Evolutionary conservation across 2,113 vertebrate species (phyloP).

Genomic region (Poeciliopsis prolifica): DNA sequence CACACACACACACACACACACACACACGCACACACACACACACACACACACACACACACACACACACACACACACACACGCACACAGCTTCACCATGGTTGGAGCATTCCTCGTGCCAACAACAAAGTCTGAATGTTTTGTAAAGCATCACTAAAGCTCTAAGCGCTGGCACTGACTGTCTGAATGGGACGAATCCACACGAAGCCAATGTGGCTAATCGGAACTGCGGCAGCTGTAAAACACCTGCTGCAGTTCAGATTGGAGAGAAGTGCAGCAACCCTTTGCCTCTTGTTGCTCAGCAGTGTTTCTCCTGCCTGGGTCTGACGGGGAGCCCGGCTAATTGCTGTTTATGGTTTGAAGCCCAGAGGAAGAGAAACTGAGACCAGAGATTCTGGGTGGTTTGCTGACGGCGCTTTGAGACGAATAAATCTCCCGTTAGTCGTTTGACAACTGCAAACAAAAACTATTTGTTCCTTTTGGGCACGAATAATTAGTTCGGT

Average conservation of each 20-base stretch:
- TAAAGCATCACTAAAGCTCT: constrained; percentile 1
- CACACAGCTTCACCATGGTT: neutral
- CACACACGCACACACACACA: no score
- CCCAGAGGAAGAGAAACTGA: constrained; percentile 26
- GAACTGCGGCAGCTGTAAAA: neutral
- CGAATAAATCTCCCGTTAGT: neutral
- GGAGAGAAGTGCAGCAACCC: constrained; percentile 5
- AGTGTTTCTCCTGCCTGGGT: neutral
- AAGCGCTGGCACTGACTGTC: constrained; percentile 1
- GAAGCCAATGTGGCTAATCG: neutral
- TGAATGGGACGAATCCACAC: constrained; percentile 26
- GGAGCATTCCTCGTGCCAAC: neutral
- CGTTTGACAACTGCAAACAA: neutral
- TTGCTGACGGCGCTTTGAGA: constrained; percentile 1
- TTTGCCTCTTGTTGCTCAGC: constrained; percentile 14
- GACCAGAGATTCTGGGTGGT: neutral
- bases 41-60: no score
- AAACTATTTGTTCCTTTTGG: neutral
- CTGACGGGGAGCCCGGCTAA: constrained; percentile 17
- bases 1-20: no score
- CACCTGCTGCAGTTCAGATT: constrained; percentile 21
- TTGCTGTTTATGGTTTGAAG: constrained; percentile 14
- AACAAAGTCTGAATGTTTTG: constrained; percentile 1
- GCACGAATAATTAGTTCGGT: neutral
- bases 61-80: neutral